Evolutionary conservation across 2,797 vertebrate species (phyloP), one percentile per base, ranked within the genome.

Genomic region (Caiman crocodilus): DNA sequence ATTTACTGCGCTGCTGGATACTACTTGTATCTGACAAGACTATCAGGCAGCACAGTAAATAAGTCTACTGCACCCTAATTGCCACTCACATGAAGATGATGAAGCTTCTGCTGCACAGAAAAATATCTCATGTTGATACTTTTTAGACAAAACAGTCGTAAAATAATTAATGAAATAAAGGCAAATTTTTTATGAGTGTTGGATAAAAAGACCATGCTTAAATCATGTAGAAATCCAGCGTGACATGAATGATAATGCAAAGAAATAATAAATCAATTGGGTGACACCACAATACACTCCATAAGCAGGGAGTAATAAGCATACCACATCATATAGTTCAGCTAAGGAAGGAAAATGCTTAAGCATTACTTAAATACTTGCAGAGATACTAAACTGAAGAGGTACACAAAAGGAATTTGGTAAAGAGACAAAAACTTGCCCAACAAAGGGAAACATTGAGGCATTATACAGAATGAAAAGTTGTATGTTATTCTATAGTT

Each of bases 361-460:
- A 94, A 95, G 71, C n/a, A 18, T 14, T n/a, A 67, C 15, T 2
- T 90, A 65, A 94, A 75, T 92, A 91, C 85, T 77, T 85, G 23
- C 63, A 85, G 92, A n/a, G 56, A 73, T 76, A 88, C 92, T 85
- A 85, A 88, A 87, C 55, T 25, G 57, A 95, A 87, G 30, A 93
- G 73, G 89, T 76, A 35, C 14, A 15, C 58, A 58, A 85, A 85
- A 91, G 30, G 55, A 84, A 84, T n/a, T 85, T 80, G 73, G 32
- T 75, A 87, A 18, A 88, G 26, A 55, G 65, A 90, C 0, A 2
- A 85, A 60, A 92, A 90, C 80, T 85, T 89, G 87, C 77, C 75
- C 95, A 92, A 96, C 88, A 80, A 92, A 86, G 88, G 94, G 93
- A 92, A 94, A 75, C 59, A 4, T 71, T 87, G 35, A 35, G 71